Base-by-base conservation (phyloP, 2,113 vertebrate genomes). In the Protobothrops mucrosquamatus region DNA sequence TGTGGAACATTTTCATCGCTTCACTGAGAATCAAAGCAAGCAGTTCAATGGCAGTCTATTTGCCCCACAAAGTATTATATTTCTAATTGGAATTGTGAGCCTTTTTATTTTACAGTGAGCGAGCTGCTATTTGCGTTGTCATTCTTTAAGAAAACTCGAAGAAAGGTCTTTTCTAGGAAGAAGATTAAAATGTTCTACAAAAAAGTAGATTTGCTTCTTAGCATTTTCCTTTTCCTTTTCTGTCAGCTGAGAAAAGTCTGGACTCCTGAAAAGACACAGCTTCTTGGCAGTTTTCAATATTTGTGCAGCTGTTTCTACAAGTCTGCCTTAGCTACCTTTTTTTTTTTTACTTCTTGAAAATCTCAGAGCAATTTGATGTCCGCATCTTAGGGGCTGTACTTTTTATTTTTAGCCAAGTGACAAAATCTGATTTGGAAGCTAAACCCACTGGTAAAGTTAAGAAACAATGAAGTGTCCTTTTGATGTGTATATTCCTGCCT, bases 251-350 rank as follows among this genome's bases (percentile, higher is more conserved):
- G 94, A 85, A 94, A 96, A 90, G 88, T 9, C 64, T 95, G 89
- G 29, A 95, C 91, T 87, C 12, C 88, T 93, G n/a, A 93, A 93
- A 94, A 93, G 90, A 94, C 69, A 93, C 48, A 87, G 87, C 52
- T 51, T 87, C 61, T 87, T 96, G 95, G 85, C 93, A 95, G 88
- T 81, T 34, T 93, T 46, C n/a, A 93, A 0, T 96, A 93, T 97
- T 97, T 97, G 51, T 94, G 91, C 97, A 97, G 96, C 96, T 97
- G 95, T 91, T 94, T 43, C 88, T 64, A 64, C 39, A 93, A 69
- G 93, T 96, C 89, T 94, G 93, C 91, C 12, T 94, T 93, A 46
- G 85, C 43, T 34, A 51, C 8, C 7, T 87, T 91, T 0, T 87
- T 29, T 0, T 0, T 87, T 29, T 1, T n/a, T 12, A 24, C 92